Evolutionary conservation across 2,888 invertebrate genomes (phyloP), one percentile per base, ranked within the genome.

Genomic region (Falcaria lacertinaria): DNA sequence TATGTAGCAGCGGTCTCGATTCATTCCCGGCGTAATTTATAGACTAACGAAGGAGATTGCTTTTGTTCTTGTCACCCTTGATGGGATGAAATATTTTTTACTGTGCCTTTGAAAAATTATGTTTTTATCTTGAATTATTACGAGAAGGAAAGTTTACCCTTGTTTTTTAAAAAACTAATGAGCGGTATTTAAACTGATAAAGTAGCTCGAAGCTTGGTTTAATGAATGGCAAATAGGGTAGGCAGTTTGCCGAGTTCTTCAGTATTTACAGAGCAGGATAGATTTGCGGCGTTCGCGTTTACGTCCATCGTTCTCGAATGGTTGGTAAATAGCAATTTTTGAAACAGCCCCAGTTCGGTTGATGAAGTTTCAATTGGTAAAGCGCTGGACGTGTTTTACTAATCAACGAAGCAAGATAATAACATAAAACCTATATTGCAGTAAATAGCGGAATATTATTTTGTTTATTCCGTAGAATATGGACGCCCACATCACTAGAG

Each of bases 21-120:
- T 37, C 37, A 37, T 37, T 22, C 22, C 15, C 37, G 25, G 1
- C 11, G 25, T 37, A 37, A 37, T 37, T 37, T 37, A 37, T 37
- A 37, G 22, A 37, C 37, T 37, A 17, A 37, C 25, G 4, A 37
- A 15, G 25, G 22, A 37, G 37, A 37, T 37, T 37, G 37, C 25
- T 19, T 36, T 36, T 36, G 36, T 36, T 36, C 36, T 25, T 37
- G 37, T 37, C 37, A 37, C 37, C 37, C 37, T 22, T 37, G 37
- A 37, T 37, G 37, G 37, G 37, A 22, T 22, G 25, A 37, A 37
- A 37, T 6, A 37, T 37, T 37, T 22, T 15, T 36, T 36, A 33
- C 28, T 11, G 28, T 11, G 8, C 28, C 28, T 7, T 28, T 11
- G 28, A 28, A 28, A 28, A 28, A 28, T 28, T 28, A 28, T 28